These are phyloP conservation scores for Cranoglanis bouderius DNA, from an alignment of 2,113 vertebrate species.

Conservation along the genomic window DNA sequence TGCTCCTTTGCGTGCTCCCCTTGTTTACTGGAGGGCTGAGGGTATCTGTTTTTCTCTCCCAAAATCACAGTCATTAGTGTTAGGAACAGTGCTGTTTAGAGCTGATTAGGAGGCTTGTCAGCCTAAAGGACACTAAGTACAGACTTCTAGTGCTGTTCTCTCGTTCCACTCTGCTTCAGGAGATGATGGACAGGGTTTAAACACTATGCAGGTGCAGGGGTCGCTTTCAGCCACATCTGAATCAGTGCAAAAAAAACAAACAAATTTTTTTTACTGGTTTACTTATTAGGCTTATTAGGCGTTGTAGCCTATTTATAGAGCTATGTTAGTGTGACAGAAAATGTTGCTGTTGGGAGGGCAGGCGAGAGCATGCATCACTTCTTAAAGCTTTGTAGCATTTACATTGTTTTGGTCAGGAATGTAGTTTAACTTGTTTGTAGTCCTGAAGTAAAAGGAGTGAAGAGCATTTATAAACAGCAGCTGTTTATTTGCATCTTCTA, in stretches of 20 bases:
- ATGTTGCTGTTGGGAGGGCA: background rate
- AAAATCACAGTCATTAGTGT: slow-evolving; percentile 57
- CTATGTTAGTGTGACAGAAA: background rate
- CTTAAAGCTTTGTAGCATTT: background rate
- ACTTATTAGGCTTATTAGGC: background rate
- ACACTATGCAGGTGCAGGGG: slow-evolving; percentile 39
- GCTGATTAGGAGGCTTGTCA: slow-evolving; percentile 42
- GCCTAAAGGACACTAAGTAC: slow-evolving; percentile 54
- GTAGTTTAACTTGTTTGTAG: background rate
- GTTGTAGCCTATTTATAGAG: slow-evolving; percentile 2
- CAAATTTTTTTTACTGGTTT: background rate
- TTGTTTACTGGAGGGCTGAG: slow-evolving; percentile 19
- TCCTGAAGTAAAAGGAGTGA: background rate
- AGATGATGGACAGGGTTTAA: slow-evolving; percentile 35
- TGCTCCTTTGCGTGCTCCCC: slow-evolving; percentile 7
- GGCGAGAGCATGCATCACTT: background rate
- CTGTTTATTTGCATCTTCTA: background rate
- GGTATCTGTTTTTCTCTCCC: slow-evolving; percentile 32
- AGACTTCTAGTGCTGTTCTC: slow-evolving; percentile 37
- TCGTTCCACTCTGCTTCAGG: background rate
- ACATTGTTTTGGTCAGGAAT: background rate
- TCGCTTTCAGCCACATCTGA: slow-evolving; percentile 2
- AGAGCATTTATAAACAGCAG: background rate
- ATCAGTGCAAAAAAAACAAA: background rate
- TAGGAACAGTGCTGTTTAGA: slow-evolving; percentile 41